A percentile compares a stretch with the other conserved stretches of the same genome.
Evolutionary conservation across 2,797 vertebrate genomes (phyloP).

Genomic region (Sarcophilus harrisii): DNA sequence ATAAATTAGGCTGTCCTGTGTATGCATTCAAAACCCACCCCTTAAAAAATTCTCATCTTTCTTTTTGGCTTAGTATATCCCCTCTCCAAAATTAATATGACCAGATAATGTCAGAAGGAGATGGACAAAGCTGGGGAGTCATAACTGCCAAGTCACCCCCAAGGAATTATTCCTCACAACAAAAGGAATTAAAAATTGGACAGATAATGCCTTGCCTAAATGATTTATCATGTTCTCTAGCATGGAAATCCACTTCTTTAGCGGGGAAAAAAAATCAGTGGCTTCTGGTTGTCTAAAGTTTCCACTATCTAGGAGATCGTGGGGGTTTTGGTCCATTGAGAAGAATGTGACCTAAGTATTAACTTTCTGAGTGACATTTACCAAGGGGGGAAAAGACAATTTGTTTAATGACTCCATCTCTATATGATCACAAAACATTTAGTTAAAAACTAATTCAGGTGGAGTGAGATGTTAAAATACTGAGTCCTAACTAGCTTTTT

Average conservation of each 20-base stretch:
- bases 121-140: conserved; percentile 67
- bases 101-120: conserved; percentile 75
- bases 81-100: neutral
- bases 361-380: neutral
- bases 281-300: conserved; percentile 41
- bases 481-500: neutral
- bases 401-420: conserved; percentile 28
- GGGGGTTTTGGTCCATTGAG: neutral
- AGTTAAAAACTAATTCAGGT: neutral
- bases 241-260: conserved; percentile 47
- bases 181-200: neutral
- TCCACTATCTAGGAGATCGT: conserved; percentile 37
- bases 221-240: conserved; percentile 33
- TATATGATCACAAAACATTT: neutral
- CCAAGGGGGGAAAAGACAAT: conserved; percentile 35
- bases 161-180: conserved; percentile 64
- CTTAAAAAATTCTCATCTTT: conserved; percentile 56
- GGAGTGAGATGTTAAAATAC: neutral
- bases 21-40: conserved; percentile 64
- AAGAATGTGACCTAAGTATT: neutral
- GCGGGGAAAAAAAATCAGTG: conserved; percentile 6
- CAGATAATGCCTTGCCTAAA: neutral
- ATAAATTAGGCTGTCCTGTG: conserved; percentile 68
- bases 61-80: conserved; percentile 63
- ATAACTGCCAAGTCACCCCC: conserved; percentile 38